Evolutionary conservation across 1,140 invertebrate species (phyloP).

Genomic region (Eumeta japonica): DNA sequence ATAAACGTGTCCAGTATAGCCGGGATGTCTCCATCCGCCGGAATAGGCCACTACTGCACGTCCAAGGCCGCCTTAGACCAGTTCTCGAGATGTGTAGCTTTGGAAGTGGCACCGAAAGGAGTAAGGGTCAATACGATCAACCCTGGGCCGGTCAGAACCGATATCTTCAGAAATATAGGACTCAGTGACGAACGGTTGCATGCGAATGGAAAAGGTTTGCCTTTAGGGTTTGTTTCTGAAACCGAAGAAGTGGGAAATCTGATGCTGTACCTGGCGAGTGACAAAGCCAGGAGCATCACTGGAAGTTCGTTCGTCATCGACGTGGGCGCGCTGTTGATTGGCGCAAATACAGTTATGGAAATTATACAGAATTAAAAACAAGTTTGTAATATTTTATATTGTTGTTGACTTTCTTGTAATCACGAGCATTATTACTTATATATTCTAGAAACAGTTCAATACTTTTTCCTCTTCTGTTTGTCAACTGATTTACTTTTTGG

Average conservation of each 20-base stretch:
- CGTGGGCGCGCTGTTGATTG: too few relatives aligned
- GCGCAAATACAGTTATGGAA: too few relatives aligned
- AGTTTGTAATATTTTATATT: too few relatives aligned
- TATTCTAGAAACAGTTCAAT: too few relatives aligned
- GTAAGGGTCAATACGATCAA: conserved; percentile 77
- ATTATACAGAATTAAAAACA: too few relatives aligned
- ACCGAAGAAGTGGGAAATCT: not conserved
- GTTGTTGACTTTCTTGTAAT: too few relatives aligned
- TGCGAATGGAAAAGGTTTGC: too few relatives aligned
- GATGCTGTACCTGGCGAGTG: not conserved
- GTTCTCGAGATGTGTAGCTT: conserved; percentile 68
- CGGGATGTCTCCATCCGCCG: conserved; percentile 62
- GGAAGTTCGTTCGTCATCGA: too few relatives aligned
- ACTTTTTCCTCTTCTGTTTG: too few relatives aligned
- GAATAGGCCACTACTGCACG: conserved; percentile 70
- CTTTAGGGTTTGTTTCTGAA: not conserved
- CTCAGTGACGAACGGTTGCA: conserved; percentile 21
- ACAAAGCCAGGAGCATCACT: too few relatives aligned
- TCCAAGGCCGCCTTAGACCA: conserved; percentile 81
- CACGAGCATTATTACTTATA: too few relatives aligned
- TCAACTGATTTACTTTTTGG: too few relatives aligned
- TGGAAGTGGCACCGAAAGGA: conserved; percentile 67
- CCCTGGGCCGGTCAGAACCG: conserved; percentile 71
- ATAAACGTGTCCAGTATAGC: conserved; percentile 80
- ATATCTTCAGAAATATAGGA: conserved; percentile 62